Evolutionary conservation across 2,113 vertebrate species (phyloP), one percentile per base, ranked within the genome.

Genomic region (Pongo pygmaeus): DNA sequence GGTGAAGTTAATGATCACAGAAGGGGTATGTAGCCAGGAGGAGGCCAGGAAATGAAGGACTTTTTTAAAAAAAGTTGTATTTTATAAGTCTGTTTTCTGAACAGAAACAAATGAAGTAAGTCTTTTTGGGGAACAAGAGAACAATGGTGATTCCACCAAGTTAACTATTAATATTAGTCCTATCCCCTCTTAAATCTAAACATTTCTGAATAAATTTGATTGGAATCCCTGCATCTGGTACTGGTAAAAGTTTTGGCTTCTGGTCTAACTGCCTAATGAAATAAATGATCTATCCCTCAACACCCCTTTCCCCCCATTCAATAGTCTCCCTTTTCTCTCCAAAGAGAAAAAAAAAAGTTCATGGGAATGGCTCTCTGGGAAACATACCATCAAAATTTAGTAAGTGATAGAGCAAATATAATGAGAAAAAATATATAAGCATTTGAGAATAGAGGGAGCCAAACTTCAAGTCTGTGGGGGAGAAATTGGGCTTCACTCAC

Each of bases 401-500:
- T 55, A 78, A 64, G 35, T 10, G n/a, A 85, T 61, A 35, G 46
- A 84, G 72, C 43, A 90, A 67, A 92, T 61, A 40, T 55, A 84
- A 92, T 59, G 50, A 96, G 30, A 92, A 77, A 57, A 92, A 90
- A 38, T 64, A 38, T 52, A 32, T 88, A 90, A 96, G 81, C 23
- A 52, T 85, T 50, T 69, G 50, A 85, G 48, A 95, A 72, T 11
- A 85, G 32, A 89, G 18, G 8, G 43, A 81, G 48, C 30, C 38
- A 59, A 84, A 74, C 25, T 50, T 32, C 14, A 35, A 6, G 59
- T 77, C 48, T 40, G 1, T n/a, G 43, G 57, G 40, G 50, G 35
- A 91, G 38, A 86, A 84, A 84, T 72, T 6, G 6, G 32, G n/a
- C 14, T 55, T 30, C 1, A 18, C 9, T 52, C 8, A 12, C 43